Evolutionary conservation across 2,113 vertebrate genomes (phyloP).

Genomic region (Chionodraco myersi): DNA sequence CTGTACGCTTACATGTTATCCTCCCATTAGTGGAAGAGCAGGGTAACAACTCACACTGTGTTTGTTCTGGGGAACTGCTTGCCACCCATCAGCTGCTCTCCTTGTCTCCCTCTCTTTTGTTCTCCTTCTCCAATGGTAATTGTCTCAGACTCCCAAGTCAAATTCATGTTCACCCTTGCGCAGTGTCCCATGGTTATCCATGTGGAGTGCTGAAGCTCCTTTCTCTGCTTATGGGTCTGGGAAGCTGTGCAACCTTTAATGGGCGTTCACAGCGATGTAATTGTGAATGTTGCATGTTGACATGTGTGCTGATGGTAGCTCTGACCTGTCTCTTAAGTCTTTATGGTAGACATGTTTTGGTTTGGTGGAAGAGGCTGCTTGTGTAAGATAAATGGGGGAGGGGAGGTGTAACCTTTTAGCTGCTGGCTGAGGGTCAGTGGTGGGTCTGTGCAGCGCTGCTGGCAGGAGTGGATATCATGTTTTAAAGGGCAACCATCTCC

Average conservation of each 20-base stretch:
- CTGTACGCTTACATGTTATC: conserved; percentile 22
- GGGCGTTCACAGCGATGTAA: conserved; percentile 64
- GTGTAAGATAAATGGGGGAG: conserved; percentile 52
- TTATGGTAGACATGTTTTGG: conserved; percentile 39
- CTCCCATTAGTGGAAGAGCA: conserved; percentile 46
- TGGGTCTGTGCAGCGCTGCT: conserved; percentile 32
- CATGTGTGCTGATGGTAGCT: conserved; percentile 72
- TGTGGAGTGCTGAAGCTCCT: conserved; percentile 31
- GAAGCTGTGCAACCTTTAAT: conserved; percentile 62
- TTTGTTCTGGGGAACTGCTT: conserved; percentile 56
- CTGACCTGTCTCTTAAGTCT: conserved; percentile 42
- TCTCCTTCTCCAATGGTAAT: conserved; percentile 43
- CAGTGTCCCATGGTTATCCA: conserved; percentile 43
- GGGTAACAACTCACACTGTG: conserved; percentile 37
- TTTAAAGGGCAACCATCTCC: conserved; percentile 74
- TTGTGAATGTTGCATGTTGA: conserved; percentile 77
- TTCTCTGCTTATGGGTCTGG: conserved; percentile 46
- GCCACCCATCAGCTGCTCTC: conserved; percentile 45
- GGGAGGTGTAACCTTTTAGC: conserved; percentile 68
- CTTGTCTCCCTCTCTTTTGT: conserved; percentile 16
- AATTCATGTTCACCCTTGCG: conserved; percentile 39
- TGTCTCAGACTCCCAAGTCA: conserved; percentile 57
- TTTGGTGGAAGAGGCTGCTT: conserved; percentile 43
- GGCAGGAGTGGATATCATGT: conserved; percentile 61
- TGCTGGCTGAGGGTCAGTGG: conserved; percentile 67